These are phyloP conservation scores for Cynaeus angustus DNA, from an alignment of 2,888 invertebrate species.

Conservation along the genomic window DNA sequence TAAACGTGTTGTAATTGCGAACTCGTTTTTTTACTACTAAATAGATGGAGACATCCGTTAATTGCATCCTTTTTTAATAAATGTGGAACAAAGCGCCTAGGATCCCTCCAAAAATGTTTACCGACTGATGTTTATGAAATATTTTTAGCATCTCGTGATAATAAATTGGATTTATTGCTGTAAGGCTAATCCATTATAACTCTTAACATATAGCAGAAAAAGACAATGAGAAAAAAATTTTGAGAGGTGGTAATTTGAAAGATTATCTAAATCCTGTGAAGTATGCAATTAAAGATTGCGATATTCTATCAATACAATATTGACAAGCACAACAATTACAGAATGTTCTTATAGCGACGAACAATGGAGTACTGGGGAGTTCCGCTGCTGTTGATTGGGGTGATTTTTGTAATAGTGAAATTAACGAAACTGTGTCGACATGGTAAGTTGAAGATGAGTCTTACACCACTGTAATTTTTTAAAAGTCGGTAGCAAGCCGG, in stretches of 20 bases:
- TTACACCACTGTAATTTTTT: not conserved
- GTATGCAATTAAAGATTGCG: not conserved
- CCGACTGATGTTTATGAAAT: too few relatives aligned
- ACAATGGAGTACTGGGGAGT: constrained; percentile 32
- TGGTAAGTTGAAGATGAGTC: constrained; percentile 1
- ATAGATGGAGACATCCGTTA: not conserved
- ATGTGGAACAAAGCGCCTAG: too few relatives aligned
- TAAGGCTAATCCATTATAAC: too few relatives aligned
- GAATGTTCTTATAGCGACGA: not conserved
- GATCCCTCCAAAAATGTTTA: too few relatives aligned
- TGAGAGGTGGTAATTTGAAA: too few relatives aligned
- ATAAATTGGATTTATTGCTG: too few relatives aligned
- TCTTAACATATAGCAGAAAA: too few relatives aligned
- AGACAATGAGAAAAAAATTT: too few relatives aligned
- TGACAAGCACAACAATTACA: constrained; percentile 11
- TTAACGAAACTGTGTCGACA: constrained; percentile 13
- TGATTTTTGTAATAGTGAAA: constrained; percentile 16
- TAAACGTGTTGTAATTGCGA: constrained; percentile 29
- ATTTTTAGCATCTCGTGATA: too few relatives aligned
- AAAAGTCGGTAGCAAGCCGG: constrained; percentile 2
- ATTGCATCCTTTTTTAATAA: constrained; percentile 9
- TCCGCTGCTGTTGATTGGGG: constrained; percentile 1
- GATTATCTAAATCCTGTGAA: too few relatives aligned
- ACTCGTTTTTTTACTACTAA: constrained; percentile 22
- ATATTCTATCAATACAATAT: not conserved